A percentile compares a stretch with the other conserved stretches of the same genome.
Conservation (phyloP, 2,888 invertebrate genomes). For the Malthinus seriepunctatus region DNA sequence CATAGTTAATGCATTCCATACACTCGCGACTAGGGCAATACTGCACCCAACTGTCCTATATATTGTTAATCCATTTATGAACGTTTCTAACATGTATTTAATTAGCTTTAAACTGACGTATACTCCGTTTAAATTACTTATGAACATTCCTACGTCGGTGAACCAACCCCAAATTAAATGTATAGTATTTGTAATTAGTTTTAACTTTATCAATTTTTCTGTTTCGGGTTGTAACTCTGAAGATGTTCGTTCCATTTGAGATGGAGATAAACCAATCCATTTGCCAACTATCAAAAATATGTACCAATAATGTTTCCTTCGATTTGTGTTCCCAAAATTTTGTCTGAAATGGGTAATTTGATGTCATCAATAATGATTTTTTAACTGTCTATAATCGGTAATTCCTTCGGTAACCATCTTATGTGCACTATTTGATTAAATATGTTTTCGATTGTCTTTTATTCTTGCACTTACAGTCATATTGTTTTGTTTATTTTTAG, state of each 20-base stretch:
- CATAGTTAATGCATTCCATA: too few relatives aligned
- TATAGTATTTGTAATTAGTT: background rate
- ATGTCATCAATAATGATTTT: slow-evolving; percentile 32
- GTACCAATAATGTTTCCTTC: slow-evolving; percentile 24
- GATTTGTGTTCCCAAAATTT: slow-evolving; percentile 16
- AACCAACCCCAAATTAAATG: too few relatives aligned
- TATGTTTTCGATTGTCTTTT: slow-evolving; percentile 17
- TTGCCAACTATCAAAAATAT: slow-evolving; percentile 25
- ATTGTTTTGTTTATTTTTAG: background rate
- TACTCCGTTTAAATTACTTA: too few relatives aligned
- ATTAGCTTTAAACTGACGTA: too few relatives aligned
- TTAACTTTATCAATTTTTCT: too few relatives aligned
- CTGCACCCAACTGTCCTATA: too few relatives aligned
- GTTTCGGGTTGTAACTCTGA: background rate
- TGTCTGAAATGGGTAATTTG: slow-evolving; percentile 32
- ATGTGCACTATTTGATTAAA: slow-evolving; percentile 35
- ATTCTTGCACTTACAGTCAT: background rate
- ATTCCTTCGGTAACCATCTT: slow-evolving; percentile 35
- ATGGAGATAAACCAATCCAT: slow-evolving; percentile 21
- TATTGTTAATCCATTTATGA: too few relatives aligned
- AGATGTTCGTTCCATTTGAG: background rate
- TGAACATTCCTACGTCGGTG: too few relatives aligned
- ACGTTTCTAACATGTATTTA: too few relatives aligned
- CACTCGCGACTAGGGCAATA: too few relatives aligned
- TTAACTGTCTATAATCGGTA: slow-evolving; percentile 34